phyloP scores from a whole-genome alignment of 1,140 invertebrate genomes.

The Parasteatoda tepidariorum region DNA sequence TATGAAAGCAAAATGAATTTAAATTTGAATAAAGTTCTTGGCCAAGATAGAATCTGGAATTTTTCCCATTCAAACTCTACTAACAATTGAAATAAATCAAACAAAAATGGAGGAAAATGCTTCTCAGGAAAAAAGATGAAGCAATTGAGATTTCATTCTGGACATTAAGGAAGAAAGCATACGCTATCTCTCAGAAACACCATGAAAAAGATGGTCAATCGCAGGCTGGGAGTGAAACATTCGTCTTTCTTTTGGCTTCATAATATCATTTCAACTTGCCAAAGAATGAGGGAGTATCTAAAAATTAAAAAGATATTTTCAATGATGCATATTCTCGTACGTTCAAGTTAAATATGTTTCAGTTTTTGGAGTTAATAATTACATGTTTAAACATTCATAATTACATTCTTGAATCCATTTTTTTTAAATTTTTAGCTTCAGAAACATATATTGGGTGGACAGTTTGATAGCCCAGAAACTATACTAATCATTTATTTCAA shows the following conservation, averaged over 20 bases:
- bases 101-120: not conserved
- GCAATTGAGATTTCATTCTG: conserved; percentile 10
- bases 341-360: too few species aligned
- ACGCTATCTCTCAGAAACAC: conserved; percentile 17
- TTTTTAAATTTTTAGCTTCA: too few species aligned
- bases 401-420: too few species aligned
- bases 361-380: too few species aligned
- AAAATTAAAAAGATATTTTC: conserved; percentile 1
- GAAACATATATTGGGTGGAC: too few species aligned
- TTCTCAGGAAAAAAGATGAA: not conserved
- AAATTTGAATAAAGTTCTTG: too few species aligned
- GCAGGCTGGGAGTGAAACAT: not conserved
- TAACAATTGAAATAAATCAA: not conserved
- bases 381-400: too few species aligned
- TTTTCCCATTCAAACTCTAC: not conserved
- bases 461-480: too few species aligned
- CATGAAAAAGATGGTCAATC: conserved; percentile 32
- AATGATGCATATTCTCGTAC: too few species aligned
- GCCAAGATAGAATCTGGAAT: too few species aligned
- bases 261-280: not conserved
- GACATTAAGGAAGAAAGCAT: conserved; percentile 30
- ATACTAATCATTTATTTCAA: too few species aligned
- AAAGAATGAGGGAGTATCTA: not conserved
- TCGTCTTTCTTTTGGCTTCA: conserved; percentile 8
- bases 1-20: too few species aligned